Percentiles rank a stretch among this genome's conserved stretches.
Evolutionary conservation across 2,888 invertebrate species (phyloP).

Genomic region (Ametastegia equiseti): DNA sequence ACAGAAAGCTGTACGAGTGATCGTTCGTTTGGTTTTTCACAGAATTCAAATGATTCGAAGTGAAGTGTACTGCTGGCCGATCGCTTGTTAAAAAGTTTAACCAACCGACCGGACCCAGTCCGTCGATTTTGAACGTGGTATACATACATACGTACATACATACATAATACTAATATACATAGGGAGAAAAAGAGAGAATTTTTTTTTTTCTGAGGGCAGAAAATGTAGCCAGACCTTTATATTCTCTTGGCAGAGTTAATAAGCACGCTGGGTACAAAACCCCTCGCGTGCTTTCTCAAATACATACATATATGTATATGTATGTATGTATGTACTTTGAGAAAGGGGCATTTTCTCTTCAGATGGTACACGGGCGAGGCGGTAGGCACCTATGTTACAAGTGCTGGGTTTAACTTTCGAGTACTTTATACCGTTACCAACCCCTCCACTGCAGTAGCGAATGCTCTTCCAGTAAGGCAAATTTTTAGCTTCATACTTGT

Average conservation of each 20-base stretch:
- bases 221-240: slow-evolving; percentile 25
- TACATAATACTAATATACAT: not conserved
- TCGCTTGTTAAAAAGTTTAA: slow-evolving; percentile 72
- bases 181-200: not conserved
- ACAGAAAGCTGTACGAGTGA: slow-evolving; percentile 30
- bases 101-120: slow-evolving; percentile 60
- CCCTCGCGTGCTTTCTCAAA: slow-evolving; percentile 3
- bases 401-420: slow-evolving; percentile 69
- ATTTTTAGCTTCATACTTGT: slow-evolving; percentile 46
- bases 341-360: slow-evolving; percentile 3
- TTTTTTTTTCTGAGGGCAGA: not conserved
- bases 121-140: not conserved
- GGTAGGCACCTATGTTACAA: slow-evolving; percentile 65
- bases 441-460: no score
- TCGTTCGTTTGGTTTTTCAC: slow-evolving; percentile 28
- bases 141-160: not conserved
- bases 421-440: slow-evolving; percentile 53
- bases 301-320: no score
- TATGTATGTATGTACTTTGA: slow-evolving; percentile 14
- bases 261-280: not conserved
- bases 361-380: slow-evolving; percentile 31
- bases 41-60: slow-evolving; percentile 39
- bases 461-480: not conserved
- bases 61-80: slow-evolving; percentile 57
- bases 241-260: slow-evolving; percentile 26